Conservation (phyloP, 2,888 invertebrate genomes). For the Pachymerium ferrugineum region DNA sequence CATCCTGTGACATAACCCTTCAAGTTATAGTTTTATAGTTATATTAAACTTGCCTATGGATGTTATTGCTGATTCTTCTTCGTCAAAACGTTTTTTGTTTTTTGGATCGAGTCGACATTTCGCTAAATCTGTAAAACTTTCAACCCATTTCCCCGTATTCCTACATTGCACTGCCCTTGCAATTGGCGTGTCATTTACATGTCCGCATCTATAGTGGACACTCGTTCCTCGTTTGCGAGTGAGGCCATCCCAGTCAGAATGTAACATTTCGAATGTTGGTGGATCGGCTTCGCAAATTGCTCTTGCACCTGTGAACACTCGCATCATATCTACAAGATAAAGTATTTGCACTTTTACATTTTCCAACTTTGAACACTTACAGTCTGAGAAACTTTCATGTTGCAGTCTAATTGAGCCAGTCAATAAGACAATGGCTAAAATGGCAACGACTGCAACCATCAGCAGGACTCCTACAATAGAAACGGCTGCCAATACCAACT, state of each 20-base stretch:
- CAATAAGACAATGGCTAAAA: background rate
- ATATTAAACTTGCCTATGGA: background rate
- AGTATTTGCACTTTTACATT: too few species aligned
- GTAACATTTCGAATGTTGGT: background rate
- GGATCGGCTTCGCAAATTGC: background rate
- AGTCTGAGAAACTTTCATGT: background rate
- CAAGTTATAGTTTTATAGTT: background rate
- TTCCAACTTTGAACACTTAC: background rate
- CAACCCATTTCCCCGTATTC: background rate
- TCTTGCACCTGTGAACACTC: background rate
- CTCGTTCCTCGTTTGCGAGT: background rate
- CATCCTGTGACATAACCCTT: background rate
- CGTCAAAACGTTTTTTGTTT: background rate
- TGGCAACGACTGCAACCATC: background rate
- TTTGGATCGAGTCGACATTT: background rate
- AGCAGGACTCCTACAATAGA: background rate
- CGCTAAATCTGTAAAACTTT: background rate
- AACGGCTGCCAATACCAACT: background rate
- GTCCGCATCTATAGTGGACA: background rate
- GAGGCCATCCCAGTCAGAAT: slow-evolving; percentile 1
- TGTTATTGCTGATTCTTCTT: background rate
- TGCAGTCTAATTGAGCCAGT: background rate
- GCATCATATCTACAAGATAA: background rate
- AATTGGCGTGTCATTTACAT: background rate
- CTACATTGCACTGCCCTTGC: background rate